Conservation (phyloP, 2,797 vertebrate genomes). For the Lepidocolaptes lacrymiger region DNA sequence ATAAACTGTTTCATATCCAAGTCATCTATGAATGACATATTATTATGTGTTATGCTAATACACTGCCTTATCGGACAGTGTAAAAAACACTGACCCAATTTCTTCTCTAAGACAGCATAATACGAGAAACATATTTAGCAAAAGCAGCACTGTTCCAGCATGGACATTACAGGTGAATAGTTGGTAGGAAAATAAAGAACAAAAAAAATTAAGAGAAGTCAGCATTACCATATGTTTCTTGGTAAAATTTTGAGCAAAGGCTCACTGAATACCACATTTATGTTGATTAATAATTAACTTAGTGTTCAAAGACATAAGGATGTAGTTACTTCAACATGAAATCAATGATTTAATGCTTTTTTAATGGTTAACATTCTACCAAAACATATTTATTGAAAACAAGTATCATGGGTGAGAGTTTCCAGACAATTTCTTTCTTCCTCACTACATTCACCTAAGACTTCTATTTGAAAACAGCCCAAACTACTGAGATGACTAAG, state of each 20-base stretch:
- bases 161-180: not conserved
- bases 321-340: not conserved
- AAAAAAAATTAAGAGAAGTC: not conserved
- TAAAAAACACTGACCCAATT: not conserved
- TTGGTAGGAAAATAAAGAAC: not conserved
- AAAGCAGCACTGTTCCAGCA: not conserved
- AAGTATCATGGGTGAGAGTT: not conserved
- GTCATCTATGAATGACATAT: not conserved
- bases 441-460: not conserved
- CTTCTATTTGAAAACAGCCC: not conserved
- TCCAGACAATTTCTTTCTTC: not conserved
- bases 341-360: not conserved
- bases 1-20: slow-evolving; percentile 10
- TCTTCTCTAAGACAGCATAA: not conserved
- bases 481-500: not conserved
- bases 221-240: not conserved
- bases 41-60: not conserved
- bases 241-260: not conserved
- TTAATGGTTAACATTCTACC: not conserved
- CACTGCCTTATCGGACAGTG: slow-evolving; percentile 21
- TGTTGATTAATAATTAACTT: not conserved
- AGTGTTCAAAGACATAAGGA: not conserved
- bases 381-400: not conserved
- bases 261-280: not conserved
- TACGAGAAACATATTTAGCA: not conserved